Evolutionary conservation across 2,797 vertebrate genomes (phyloP).

Genomic region (Margarornis squamiger): DNA sequence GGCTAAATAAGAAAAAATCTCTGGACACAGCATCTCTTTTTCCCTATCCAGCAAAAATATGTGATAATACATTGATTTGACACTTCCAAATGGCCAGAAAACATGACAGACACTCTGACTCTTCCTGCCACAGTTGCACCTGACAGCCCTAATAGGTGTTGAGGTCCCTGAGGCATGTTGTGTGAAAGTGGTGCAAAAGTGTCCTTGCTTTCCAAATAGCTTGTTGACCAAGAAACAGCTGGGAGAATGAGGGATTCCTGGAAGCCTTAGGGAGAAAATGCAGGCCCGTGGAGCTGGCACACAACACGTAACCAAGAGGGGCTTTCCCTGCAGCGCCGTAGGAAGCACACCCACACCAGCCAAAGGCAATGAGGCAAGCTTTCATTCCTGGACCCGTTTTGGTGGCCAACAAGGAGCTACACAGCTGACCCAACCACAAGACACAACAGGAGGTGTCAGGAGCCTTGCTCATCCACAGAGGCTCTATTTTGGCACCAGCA

Average conservation of each 20-base stretch:
- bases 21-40: background rate
- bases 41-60: background rate
- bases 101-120: background rate
- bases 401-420: background rate
- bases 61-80: background rate
- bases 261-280: background rate
- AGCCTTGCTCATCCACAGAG: background rate
- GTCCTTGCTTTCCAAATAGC: background rate
- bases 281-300: background rate
- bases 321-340: background rate
- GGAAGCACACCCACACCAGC: background rate
- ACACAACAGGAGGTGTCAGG: background rate
- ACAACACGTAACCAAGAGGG: accelerated
- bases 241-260: background rate
- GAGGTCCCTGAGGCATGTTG: background rate
- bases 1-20: background rate
- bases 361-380: background rate
- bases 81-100: background rate
- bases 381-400: background rate
- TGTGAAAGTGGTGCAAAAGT: background rate
- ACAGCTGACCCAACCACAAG: background rate
- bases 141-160: background rate
- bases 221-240: background rate
- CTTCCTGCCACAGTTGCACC: background rate
- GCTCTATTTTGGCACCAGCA: background rate